Evolutionary conservation across 2,797 vertebrate genomes (phyloP), one percentile per base, ranked within the genome.

Genomic region (Lagodon rhomboides): DNA sequence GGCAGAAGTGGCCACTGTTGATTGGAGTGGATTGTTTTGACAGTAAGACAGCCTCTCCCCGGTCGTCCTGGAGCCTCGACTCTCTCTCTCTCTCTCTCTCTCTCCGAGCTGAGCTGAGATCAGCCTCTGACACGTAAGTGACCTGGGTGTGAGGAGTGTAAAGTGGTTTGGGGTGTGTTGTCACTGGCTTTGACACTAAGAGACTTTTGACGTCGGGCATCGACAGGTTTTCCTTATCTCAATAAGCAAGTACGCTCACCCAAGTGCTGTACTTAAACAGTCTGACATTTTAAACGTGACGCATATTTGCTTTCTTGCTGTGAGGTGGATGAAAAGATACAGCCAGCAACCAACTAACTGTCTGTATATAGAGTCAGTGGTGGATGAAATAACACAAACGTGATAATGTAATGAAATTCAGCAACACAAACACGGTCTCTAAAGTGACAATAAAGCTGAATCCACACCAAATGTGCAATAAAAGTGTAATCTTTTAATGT

Each of bases 1-100:
- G 80, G 77, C 77, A 83, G 75, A 73, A 68, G 66, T 76, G 75
- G 22, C 71, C 73, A 12, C 51, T 58, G 50, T 62, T 75, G 85
- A 89, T 84, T 77, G 80, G 73, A 88, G 79, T 59, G 53, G 77
- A 61, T 89, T 88, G 83, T 90, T 92, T 86, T 88, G 83, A 90
- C 85, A 87, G 80, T 73, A 79, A 84, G 66, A 70, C 64, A 75
- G 85, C 82, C 83, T 86, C 89, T 89, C 86, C 90, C 86, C 67
- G 72, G 68, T 81, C 44, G 22, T 82, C 34, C 65, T 65, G 50
- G 82, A 89, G 73, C 70, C 77, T 77, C 38, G 3, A 20, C 13
- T 54, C 18, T 68, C 43, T 63, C 47, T 54, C 27, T 27, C 50
- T 63, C 47, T 63, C 47, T 55, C 43, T 63, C 47, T 55, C 6